These are phyloP conservation scores for Lerema accius DNA, from an alignment of 1,140 invertebrate genomes.

Conservation along the genomic window DNA sequence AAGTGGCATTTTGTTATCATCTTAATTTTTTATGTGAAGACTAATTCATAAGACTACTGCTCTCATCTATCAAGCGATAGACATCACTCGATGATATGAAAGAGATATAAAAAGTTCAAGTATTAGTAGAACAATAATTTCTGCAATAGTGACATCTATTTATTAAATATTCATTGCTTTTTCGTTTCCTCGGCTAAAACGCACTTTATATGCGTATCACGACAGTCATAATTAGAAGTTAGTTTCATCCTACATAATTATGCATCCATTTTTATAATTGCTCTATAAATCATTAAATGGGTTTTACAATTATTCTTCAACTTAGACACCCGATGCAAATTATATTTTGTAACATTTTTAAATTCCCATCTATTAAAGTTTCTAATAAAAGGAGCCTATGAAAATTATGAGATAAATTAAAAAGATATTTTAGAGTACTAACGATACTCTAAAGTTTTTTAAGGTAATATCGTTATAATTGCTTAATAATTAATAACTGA, in stretches of 20 bases:
- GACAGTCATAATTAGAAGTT: no score
- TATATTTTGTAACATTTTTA: no score
- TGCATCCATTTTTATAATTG: neutral
- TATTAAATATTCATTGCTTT: no score
- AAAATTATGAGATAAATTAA: neutral
- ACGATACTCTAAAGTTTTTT: neutral
- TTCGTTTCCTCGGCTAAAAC: no score
- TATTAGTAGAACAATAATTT: conserved; percentile 7
- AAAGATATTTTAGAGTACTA: conserved; percentile 5
- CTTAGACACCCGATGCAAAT: no score
- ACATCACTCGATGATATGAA: conserved; percentile 13
- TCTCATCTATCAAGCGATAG: conserved; percentile 26
- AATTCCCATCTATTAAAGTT: no score
- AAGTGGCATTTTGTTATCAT: no score
- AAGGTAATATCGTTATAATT: conserved; percentile 35
- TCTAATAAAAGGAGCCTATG: no score
- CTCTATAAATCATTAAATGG: neutral
- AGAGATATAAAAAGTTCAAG: conserved; percentile 8
- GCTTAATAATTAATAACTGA: conserved; percentile 66
- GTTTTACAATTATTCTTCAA: no score
- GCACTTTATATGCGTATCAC: no score
- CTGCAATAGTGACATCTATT: conserved; percentile 12
- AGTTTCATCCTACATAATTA: no score
- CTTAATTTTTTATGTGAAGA: conserved; percentile 12
- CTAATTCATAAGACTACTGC: conserved; percentile 23